Base-by-base conservation (phyloP, 2,797 vertebrate genomes). In the Thaleichthys pacificus region DNA sequence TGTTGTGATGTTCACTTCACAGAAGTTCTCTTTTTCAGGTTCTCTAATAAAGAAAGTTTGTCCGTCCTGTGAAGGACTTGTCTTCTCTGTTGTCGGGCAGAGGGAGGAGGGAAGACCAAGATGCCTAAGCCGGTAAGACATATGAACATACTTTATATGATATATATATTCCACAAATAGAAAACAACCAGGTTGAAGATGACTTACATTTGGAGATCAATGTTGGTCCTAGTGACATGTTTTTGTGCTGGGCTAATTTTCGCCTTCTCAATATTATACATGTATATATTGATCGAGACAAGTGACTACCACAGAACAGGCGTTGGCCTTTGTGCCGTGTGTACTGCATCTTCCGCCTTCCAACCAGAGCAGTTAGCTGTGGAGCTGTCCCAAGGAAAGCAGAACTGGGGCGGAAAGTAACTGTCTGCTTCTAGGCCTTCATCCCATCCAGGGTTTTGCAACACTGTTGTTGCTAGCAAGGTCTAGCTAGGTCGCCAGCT, bases 91-190 rank as follows among this genome's bases (percentile, higher is more conserved):
- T 84, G 75, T 82, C 65, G 89, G 84, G 79, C 76, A 74, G 38
- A 82, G 84, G 85, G 78, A 88, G 89, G 92, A 78, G 84, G 92
- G 81, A 86, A 89, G 80, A 84, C 74, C 81, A 95, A 93, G 89
- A 97, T 97, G 96, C 96, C 96, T 71, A 97, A 97, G 92, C 96
- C 96, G 86, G 96, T 97, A 94, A 96, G 95, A 54, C 22, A 54
- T n/a, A 8, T 14, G 4, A 14, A 42, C 51, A n/a, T 5, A 54
- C 49, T 51, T 51, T 35, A 8, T 7, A 42, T 3, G 38, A 42
- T 42, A 1, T n/a, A n/a, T n/a, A n/a, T n/a, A n/a, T n/a, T n/a
- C n/a, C n/a, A 8, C 0, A 42, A 11, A 42, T 42, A 42, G 14
- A 42, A 42, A 51, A n/a, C 51, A 54, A 54, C 51, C 15, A 3